Base-by-base conservation (phyloP, 2,888 invertebrate genomes). In the Branchinecta sandiegonensis region DNA sequence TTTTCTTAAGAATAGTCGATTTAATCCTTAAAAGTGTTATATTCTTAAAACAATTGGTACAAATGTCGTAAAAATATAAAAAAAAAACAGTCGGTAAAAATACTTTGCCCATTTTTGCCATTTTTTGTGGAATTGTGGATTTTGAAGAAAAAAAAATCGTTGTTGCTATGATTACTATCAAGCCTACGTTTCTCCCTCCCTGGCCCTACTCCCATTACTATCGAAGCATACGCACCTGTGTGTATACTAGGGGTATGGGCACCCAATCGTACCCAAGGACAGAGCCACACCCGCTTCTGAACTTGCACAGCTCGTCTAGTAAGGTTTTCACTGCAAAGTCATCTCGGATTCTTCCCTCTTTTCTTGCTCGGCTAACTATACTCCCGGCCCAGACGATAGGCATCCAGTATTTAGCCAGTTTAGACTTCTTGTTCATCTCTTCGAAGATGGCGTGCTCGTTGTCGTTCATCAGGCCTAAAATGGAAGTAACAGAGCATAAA, bases 291-390 rank as follows among this genome's bases (percentile, higher is more conserved):
- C 88, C 85, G 14, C 87, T 88, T 73, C 91, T 81, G 75, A 90
- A 91, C 75, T 87, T 88, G 77, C 91, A 91, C 69, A 92, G 78
- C 78, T 91, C 90, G 76, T 91, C 90, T 73, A 91, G 85, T 63
- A 94, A 85, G 7, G 93, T 93, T 77, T 94, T 91, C 0, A 94
- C 90, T 0, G 94, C 92, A 76, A 92, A 93, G 78, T 94, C 94
- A 74, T 91, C 91, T 70, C 90, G 82, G 75, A 92, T 90, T 73
- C 91, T 81, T 14, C 91, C 91, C 78, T 92, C 92, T 75, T 90
- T 91, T n/a, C 91, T 82, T 6, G 92, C 91, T 72, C 91, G 80
- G 0, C 91, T 91, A 70, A 92, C 87, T 73, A 93, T 91, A 77
- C 90, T 89, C 1, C 90, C 86, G 1, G 91, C 91, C 93, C 93